These are phyloP conservation scores for Lordiphosa mommai DNA, from an alignment of 1,140 invertebrate genomes.

Conservation along the genomic window DNA sequence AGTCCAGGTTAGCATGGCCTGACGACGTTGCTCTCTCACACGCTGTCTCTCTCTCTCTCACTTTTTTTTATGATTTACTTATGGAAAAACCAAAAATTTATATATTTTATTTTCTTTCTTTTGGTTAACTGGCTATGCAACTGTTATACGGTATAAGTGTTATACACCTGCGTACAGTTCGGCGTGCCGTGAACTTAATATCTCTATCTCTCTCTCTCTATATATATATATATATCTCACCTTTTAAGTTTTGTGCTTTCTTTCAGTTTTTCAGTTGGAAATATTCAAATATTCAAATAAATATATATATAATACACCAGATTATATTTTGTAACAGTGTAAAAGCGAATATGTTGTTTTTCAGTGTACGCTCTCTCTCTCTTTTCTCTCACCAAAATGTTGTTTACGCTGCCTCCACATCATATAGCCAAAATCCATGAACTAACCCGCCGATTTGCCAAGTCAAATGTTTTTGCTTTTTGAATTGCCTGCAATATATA, in stretches of 20 bases:
- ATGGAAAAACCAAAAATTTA: too few relatives aligned
- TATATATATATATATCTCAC: too few relatives aligned
- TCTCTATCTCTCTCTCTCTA: slow-evolving; percentile 22
- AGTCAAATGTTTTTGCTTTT: slow-evolving; percentile 21
- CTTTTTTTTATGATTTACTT: neutral
- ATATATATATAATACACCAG: slow-evolving; percentile 7
- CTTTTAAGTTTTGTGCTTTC: slow-evolving; percentile 23
- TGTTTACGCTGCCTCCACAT: slow-evolving; percentile 66
- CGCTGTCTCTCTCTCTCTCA: slow-evolving; percentile 15
- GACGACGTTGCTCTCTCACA: slow-evolving; percentile 14
- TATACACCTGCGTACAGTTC: slow-evolving; percentile 25
- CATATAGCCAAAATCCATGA: slow-evolving; percentile 43
- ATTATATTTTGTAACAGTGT: slow-evolving; percentile 63
- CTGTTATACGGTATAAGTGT: slow-evolving; percentile 46
- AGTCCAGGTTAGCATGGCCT: slow-evolving; percentile 79
- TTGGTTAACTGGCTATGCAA: slow-evolving; percentile 27
- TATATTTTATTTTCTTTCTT: slow-evolving; percentile 23
- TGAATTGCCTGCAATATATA: slow-evolving; percentile 41
- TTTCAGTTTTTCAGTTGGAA: slow-evolving; percentile 29
- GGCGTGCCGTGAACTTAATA: too few relatives aligned
- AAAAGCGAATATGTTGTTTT: slow-evolving; percentile 77
- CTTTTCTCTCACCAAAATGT: slow-evolving; percentile 17
- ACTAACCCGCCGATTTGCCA: slow-evolving; percentile 47
- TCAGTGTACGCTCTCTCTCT: slow-evolving; percentile 66
- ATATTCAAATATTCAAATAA: slow-evolving; percentile 17